Percentiles rank a stretch among this genome's conserved stretches.
Conservation (phyloP, 2,113 vertebrate species). For the Sula dactylatra region DNA sequence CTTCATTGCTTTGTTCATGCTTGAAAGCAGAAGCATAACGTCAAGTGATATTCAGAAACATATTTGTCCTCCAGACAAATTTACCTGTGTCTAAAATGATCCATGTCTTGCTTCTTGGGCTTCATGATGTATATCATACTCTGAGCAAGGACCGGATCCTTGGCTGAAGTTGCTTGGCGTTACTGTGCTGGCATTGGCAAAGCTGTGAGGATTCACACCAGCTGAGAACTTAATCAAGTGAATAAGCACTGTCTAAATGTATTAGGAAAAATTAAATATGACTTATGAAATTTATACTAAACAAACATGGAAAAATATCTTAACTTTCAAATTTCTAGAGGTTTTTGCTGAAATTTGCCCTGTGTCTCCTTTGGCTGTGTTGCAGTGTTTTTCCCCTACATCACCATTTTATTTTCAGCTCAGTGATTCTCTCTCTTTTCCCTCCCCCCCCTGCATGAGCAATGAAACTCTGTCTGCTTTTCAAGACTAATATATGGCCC, state of each 20-base stretch:
- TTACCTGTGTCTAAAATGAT: neutral
- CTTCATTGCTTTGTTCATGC: neutral
- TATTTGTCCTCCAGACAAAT: neutral
- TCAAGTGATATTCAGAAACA: neutral
- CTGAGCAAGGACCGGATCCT: neutral
- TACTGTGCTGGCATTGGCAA: neutral
- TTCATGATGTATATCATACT: neutral
- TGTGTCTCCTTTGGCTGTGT: neutral
- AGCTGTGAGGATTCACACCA: neutral
- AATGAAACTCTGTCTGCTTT: constrained; percentile 46
- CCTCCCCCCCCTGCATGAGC: neutral
- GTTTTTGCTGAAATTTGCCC: neutral
- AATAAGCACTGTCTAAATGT: neutral
- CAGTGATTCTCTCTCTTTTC: neutral
- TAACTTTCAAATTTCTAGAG: neutral
- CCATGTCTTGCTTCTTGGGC: neutral
- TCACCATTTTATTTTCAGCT: constrained; percentile 63
- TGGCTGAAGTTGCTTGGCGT: neutral
- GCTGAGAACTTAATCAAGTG: neutral
- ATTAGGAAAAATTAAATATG: neutral
- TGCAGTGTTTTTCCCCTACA: neutral
- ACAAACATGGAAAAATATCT: neutral
- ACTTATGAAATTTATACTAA: neutral
- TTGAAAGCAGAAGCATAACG: neutral
- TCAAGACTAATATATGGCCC: constrained; percentile 34